phyloP scores from a whole-genome alignment of 2,113 vertebrate species.

The Cygnus atratus region DNA sequence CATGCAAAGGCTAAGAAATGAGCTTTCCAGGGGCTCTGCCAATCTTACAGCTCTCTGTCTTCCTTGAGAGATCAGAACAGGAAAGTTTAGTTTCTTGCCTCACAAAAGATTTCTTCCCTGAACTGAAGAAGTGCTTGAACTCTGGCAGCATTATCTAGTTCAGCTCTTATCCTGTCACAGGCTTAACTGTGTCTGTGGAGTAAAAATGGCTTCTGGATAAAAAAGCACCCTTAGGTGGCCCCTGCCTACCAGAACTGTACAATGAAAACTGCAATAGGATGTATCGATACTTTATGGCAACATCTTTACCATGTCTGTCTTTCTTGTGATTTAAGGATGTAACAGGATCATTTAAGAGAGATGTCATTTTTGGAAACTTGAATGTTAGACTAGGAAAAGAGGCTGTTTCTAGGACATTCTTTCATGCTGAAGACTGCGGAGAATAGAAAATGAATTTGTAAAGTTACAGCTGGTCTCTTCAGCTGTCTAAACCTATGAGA shows the following conservation, averaged over 20 bases:
- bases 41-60: not conserved
- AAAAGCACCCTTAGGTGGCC: not conserved
- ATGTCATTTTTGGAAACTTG: not conserved
- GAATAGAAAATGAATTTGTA: not conserved
- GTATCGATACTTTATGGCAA: not conserved
- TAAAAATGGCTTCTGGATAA: not conserved
- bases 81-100: not conserved
- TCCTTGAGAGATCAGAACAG: not conserved
- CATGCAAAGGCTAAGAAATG: not conserved
- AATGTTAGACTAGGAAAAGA: not conserved
- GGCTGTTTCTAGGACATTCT: not conserved
- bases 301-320: not conserved
- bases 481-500: not conserved
- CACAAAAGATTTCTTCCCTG: not conserved
- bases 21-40: not conserved
- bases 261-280: not conserved
- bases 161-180: not conserved
- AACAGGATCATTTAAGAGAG: not conserved
- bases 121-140: not conserved
- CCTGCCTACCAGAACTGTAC: not conserved
- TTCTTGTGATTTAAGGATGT: not conserved
- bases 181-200: fast-evolving
- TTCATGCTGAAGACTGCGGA: not conserved
- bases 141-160: not conserved
- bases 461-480: not conserved